A percentile compares a stretch with the other conserved stretches of the same genome.
Conservation (phyloP, 2,888 invertebrate species). For the Eulithis testata region DNA sequence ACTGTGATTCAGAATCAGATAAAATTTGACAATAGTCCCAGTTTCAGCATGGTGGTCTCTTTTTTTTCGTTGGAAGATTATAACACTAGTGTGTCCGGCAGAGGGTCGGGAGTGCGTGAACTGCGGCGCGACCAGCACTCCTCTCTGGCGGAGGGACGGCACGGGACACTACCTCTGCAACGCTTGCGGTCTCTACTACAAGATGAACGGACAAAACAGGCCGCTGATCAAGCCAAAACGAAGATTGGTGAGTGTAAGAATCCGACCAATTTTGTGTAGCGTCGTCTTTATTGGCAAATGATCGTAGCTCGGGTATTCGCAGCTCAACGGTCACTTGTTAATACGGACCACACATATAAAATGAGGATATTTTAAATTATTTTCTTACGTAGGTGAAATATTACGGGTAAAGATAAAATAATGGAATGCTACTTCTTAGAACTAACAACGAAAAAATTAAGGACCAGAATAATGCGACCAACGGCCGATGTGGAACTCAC, state of each 20-base stretch:
- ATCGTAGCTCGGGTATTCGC: conserved; percentile 1
- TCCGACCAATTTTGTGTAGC: conserved; percentile 78
- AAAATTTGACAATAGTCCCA: not conserved
- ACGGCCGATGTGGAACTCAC: conserved; percentile 37
- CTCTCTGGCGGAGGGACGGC: conserved; percentile 98
- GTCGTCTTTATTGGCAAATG: conserved; percentile 16
- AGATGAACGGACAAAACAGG: conserved; percentile 99
- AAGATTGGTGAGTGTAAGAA: conserved; percentile 97
- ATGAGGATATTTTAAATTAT: conserved; percentile 21
- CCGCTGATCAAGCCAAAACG: conserved; percentile 99
- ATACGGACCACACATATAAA: conserved; percentile 21
- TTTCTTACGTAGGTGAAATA: conserved; percentile 19
- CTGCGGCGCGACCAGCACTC: conserved; percentile 99
- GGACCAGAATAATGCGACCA: conserved; percentile 40
- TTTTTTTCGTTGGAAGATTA: conserved; percentile 18
- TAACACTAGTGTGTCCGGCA: conserved; percentile 66
- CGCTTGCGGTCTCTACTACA: conserved; percentile 99
- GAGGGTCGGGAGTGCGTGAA: conserved; percentile 99
- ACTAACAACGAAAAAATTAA: conserved; percentile 31
- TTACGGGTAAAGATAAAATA: conserved; percentile 19
- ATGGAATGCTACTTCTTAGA: conserved; percentile 31
- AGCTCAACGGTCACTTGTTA: conserved; percentile 18
- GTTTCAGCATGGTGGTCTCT: not conserved
- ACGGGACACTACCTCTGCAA: conserved; percentile 99
- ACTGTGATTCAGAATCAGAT: too few relatives aligned